These are phyloP conservation scores for Rallus crepitans DNA, from an alignment of 2,797 vertebrate genomes.

Conservation along the genomic window DNA sequence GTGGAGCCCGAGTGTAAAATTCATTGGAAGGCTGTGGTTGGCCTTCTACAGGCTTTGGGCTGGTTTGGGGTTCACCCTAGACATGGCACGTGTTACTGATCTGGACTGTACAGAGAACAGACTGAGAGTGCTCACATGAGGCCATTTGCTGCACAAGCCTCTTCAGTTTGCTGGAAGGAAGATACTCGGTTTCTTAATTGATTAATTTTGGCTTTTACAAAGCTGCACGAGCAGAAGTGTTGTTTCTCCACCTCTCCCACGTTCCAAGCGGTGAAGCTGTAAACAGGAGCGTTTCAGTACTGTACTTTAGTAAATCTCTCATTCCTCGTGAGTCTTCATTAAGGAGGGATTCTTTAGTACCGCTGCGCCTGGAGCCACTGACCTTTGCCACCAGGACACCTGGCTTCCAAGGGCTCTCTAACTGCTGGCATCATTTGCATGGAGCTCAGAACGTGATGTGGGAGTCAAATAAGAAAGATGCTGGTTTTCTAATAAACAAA, in stretches of 20 bases:
- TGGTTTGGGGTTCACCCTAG: background rate
- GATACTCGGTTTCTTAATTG: background rate
- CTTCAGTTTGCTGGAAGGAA: background rate
- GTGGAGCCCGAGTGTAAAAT: background rate
- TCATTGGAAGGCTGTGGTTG: background rate
- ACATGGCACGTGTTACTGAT: background rate
- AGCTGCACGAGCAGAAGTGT: background rate
- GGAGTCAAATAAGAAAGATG: background rate
- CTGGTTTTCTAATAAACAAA: background rate
- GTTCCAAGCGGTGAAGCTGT: background rate
- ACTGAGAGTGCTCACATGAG: background rate
- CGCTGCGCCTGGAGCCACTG: background rate
- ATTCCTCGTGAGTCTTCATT: background rate
- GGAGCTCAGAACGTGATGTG: background rate
- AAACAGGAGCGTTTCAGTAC: background rate
- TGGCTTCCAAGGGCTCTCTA: background rate
- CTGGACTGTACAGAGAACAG: background rate
- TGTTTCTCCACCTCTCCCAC: conserved; percentile 30
- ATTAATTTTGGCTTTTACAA: background rate
- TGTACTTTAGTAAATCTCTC: background rate
- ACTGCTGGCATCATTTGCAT: background rate
- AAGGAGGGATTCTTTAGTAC: background rate
- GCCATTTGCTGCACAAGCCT: background rate
- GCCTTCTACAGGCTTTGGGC: background rate
- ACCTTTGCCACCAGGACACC: background rate